Base-by-base conservation (phyloP, 2,113 vertebrate species). In the Peromyscus californicus region DNA sequence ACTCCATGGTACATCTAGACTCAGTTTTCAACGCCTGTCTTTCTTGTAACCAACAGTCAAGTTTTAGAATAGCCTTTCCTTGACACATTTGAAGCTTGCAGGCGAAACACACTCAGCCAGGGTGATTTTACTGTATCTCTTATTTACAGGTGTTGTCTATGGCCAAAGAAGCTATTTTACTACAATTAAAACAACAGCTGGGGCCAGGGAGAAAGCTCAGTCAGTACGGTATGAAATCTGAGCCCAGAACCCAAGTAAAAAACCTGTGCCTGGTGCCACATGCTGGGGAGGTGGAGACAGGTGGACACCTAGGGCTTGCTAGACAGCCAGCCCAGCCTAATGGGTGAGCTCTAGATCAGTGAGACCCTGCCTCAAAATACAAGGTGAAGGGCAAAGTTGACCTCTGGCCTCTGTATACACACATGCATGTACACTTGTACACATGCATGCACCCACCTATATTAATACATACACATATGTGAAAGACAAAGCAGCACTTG, bases 81-180 rank as follows among this genome's bases (percentile, higher is more conserved):
- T 61, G 88, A 94, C 91, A 92, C 76, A 98, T 92, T 98, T 54
- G 95, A 95, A 93, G 96, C 83, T 93, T 95, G 96, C 91, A 22
- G 42, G 61, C 96, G 98, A 97, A 95, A 97, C 94, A 45, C 75
- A 61, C 97, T 92, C 24, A 69, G 97, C 89, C 98, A 97, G 97
- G 95, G 98, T 57, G 86, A 98, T 95, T 98, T 97, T 86, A 98
- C 80, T 97, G 97, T 97, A 97, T 96, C 98, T 98, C 93, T 97
- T 97, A 95, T 1, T 11, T 98, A 97, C 98, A 98, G 84, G 87
- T 98, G 97, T 97, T 91, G 92, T 95, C 45, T 70, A 98, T 90
- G 97, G 96, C 95, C 98, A 96, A 75, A 97, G 97, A 97, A 97
- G 93, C 97, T 96, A 94, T 89, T 98, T 42, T 94, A 74, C 59